Base-by-base conservation (phyloP, 2,888 invertebrate genomes). In the Vandiemenella viatica region DNA sequence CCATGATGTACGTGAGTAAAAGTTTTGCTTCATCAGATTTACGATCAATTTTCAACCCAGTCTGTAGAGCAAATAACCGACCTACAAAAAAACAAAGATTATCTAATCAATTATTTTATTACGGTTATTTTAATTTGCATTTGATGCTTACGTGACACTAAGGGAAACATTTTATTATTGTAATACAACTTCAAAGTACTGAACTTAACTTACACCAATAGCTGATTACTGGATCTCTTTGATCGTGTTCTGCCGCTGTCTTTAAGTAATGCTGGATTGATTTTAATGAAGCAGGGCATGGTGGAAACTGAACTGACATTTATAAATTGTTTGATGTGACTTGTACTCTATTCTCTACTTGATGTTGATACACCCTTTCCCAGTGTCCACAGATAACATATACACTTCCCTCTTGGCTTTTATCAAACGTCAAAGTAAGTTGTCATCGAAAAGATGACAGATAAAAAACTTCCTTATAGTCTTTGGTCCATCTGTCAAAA, bases 231-330 rank as follows among this genome's bases (percentile, higher is more conserved):
- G 85, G 75, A 70, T 97, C 95, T 58, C 95, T 74, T 26, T 75
- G 70, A 61, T 95, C 93, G 71, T 96, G 92, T 67, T 95, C 93
- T 42, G 76, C 73, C 0, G 95, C 95, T 50, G 89, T 79, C 71
- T 92, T 96, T 53, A 97, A 68, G 63, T 86, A 91, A 66, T 90
- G 92, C 58, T 89, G 89, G 56, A 96, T 81, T 21, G 79, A 73
- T 67, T 89, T 92, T 40, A 97, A 69, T 51, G 79, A 75, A 1
- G 78, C 67, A 13, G 91, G 90, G 60, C 83, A 77, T 20, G 83
- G 79, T 21, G 87, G 82, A 59, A 80, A 72, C 41, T 53, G 50
- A 7, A 41, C 41, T 15, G 50, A 21, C 53, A 53, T 53, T 38
- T 38, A 16, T 10, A 8, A 19, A 19, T 10, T 15, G 6, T 4